Percentiles rank a stretch among this genome's conserved stretches.
phyloP scores from a whole-genome alignment of 2,888 invertebrate species.

The Apodemia zela region DNA sequence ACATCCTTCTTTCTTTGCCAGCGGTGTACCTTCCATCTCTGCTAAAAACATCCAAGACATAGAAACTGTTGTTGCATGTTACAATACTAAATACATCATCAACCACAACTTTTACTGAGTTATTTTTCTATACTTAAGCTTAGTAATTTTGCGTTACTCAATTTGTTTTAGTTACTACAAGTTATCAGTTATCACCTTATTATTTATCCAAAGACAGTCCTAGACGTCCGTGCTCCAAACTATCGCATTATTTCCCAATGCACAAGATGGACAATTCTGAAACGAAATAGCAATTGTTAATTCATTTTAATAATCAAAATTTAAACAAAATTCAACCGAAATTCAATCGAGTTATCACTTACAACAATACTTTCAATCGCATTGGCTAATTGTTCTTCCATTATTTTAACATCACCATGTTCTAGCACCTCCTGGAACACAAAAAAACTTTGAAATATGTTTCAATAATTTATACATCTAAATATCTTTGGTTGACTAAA shows the following conservation, averaged over 20 bases:
- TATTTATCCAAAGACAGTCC: conserved; percentile 38
- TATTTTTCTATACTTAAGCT: neutral
- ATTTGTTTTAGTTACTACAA: conserved; percentile 4
- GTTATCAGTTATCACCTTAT: neutral
- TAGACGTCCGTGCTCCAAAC: conserved; percentile 78
- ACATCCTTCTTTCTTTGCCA: too few species aligned
- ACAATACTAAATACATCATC: too few species aligned
- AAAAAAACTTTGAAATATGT: neutral
- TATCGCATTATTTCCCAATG: conserved; percentile 77
- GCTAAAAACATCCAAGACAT: too few species aligned
- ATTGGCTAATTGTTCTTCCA: conserved; percentile 76
- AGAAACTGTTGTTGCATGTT: too few species aligned
- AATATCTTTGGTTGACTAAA: too few species aligned
- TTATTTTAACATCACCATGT: conserved; percentile 74
- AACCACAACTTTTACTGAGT: too few species aligned
- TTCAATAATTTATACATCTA: too few species aligned
- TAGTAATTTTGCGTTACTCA: neutral
- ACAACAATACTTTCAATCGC: conserved; percentile 79
- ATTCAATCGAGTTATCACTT: conserved; percentile 44
- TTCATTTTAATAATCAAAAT: conserved; percentile 6
- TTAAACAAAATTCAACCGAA: neutral
- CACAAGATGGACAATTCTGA: conserved; percentile 80
- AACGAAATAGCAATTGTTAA: conserved; percentile 32
- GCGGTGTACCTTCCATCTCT: too few species aligned
- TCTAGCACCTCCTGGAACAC: conserved; percentile 69